phyloP scores from a whole-genome alignment of 2,888 invertebrate species.

The Pardosa pseudoannulata region DNA sequence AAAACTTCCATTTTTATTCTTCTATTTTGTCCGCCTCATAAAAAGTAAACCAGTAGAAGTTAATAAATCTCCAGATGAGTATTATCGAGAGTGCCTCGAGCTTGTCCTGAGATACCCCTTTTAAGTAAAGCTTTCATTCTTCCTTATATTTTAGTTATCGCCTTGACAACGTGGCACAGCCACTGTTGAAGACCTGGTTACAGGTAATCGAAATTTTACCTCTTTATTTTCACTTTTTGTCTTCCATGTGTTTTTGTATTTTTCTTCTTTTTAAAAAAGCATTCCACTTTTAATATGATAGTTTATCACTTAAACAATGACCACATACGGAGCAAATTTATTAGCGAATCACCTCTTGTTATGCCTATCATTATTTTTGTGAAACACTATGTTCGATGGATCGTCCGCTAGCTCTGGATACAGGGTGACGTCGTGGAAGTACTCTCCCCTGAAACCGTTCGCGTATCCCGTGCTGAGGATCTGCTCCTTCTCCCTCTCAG shows the following conservation, averaged over 20 bases:
- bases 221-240: not conserved
- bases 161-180: not conserved
- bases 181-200: not conserved
- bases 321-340: not conserved
- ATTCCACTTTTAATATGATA: too few species aligned
- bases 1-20: not conserved
- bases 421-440: slow-evolving; percentile 90
- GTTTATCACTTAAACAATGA: slow-evolving; percentile 1
- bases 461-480: slow-evolving; percentile 91
- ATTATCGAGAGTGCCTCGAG: not conserved
- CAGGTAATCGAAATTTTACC: not conserved
- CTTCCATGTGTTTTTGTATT: too few species aligned
- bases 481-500: slow-evolving; percentile 94
- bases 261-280: not conserved
- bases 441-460: slow-evolving; percentile 92
- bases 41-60: not conserved
- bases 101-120: not conserved
- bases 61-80: not conserved
- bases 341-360: slow-evolving; percentile 61
- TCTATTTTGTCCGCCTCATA: not conserved
- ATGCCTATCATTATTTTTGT: slow-evolving; percentile 58
- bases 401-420: slow-evolving; percentile 96
- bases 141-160: too few species aligned
- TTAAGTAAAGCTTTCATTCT: not conserved
- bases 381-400: slow-evolving; percentile 93